Conservation (phyloP, 2,888 invertebrate species). For the Cryptus viduatorius region DNA sequence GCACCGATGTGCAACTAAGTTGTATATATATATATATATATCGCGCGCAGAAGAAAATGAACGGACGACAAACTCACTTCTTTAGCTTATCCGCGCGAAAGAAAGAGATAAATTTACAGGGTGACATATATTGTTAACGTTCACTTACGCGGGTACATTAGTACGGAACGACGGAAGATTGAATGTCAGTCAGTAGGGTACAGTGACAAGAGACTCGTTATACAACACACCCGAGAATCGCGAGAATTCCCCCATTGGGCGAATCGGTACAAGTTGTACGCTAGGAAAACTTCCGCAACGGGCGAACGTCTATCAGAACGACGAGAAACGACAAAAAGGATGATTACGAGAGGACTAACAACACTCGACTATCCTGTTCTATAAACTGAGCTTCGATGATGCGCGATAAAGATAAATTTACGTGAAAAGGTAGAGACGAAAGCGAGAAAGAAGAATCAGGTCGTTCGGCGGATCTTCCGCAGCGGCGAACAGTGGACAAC, state of each 20-base stretch:
- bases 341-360: background rate
- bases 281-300: background rate
- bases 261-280: background rate
- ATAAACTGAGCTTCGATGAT: background rate
- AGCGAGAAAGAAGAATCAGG: slow-evolving; percentile 7
- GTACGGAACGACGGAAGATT: background rate
- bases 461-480: slow-evolving; percentile 9
- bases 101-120: background rate
- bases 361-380: background rate
- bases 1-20: slow-evolving; percentile 15
- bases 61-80: slow-evolving; percentile 1
- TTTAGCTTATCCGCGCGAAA: background rate
- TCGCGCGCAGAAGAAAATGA: slow-evolving; percentile 5
- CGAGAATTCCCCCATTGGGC: background rate
- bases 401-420: background rate
- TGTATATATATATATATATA: background rate
- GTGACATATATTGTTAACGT: background rate
- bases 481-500: background rate
- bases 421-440: background rate
- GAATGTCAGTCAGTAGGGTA: slow-evolving; percentile 54
- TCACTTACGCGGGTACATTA: background rate
- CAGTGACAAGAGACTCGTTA: slow-evolving; percentile 31
- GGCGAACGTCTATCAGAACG: background rate
- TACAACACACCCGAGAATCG: background rate
- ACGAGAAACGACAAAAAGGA: slow-evolving; percentile 4